These are phyloP conservation scores for Bombus turneri DNA, from an alignment of 1,140 invertebrate species.

Conservation along the genomic window DNA sequence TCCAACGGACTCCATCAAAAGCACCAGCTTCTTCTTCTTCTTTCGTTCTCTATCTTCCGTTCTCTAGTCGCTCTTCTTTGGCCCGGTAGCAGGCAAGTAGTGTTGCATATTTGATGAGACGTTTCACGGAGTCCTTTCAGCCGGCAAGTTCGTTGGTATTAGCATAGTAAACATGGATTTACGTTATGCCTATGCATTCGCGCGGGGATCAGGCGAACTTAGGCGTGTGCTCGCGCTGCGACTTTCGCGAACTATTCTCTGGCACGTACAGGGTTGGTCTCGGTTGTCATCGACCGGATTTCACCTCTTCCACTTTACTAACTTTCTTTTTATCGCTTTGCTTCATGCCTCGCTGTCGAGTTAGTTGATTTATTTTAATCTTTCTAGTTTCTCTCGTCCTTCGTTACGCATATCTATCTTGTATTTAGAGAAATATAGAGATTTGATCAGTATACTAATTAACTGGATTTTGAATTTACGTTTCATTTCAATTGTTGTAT, in stretches of 20 bases:
- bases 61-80: not conserved
- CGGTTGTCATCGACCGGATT: slow-evolving; percentile 17
- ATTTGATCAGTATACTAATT: not conserved
- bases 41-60: not conserved
- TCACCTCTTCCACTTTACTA: not conserved
- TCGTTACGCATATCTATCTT: no score
- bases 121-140: slow-evolving; percentile 77
- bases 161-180: slow-evolving; percentile 80
- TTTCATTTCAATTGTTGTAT: not conserved
- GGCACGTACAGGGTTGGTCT: slow-evolving; percentile 6
- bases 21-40: slow-evolving; percentile 38
- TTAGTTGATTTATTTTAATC: not conserved
- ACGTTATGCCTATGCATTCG: slow-evolving; percentile 72
- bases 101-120: slow-evolving; percentile 77
- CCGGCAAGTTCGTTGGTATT: slow-evolving; percentile 77
- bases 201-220: slow-evolving; percentile 34
- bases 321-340: not conserved
- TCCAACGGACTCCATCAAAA: slow-evolving; percentile 59
- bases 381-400: not conserved
- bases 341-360: not conserved
- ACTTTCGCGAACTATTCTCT: slow-evolving; percentile 19
- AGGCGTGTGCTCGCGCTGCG: slow-evolving; percentile 1
- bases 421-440: not conserved
- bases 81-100: slow-evolving; percentile 66
- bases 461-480: not conserved